Base-by-base conservation (phyloP, 1,140 invertebrate genomes). In the Xylocopa sonorina region DNA sequence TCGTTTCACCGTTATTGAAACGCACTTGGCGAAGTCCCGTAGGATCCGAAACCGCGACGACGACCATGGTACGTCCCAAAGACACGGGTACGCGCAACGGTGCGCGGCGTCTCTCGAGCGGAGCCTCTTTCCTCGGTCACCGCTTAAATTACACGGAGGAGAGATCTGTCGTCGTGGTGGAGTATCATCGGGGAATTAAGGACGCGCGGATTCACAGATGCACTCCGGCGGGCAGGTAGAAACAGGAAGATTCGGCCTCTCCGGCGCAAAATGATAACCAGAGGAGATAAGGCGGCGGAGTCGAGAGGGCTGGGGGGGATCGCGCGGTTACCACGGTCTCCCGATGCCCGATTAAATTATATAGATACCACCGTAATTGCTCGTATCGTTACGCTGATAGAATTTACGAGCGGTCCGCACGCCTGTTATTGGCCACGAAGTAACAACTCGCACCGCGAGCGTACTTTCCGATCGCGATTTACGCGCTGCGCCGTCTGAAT, bases 281-380 rank as follows among this genome's bases (percentile, higher is more conserved):
- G 10, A 24, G 46, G 18, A 67, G 78, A 85, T 85, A 85, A 81
- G 66, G 69, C 41, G 41, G 66, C 77, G 67, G 67, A 80, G 76
- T 80, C 69, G 76, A 76, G 58, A 43, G 18, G 16, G 57, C 9
- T 38, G 57, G 58, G 21, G 34, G 38, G 58, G 32, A 62, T 38
- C 58, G 24, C 34, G 58, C 38, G 24, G 38, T 66, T 66, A 66
- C 48, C 48, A 41, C 63, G 43, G 63, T 66, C 48, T 66, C n/a
- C n/a, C 63, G 63, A 66, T 66, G 24, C 51, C 34, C 41, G 77
- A 73, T 69, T 72, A 58, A 69, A 78, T 69, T 78, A 72, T 79
- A 63, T 50, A 73, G 60, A 63, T 64, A 72, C 46, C 53, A 46
- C n/a, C 24, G 62, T 79, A 51, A 60, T 72, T 53, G 48, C 64